A percentile compares a stretch with the other conserved stretches of the same genome.
phyloP scores from a whole-genome alignment of 2,797 vertebrate species.

The Iguana delicatissima region DNA sequence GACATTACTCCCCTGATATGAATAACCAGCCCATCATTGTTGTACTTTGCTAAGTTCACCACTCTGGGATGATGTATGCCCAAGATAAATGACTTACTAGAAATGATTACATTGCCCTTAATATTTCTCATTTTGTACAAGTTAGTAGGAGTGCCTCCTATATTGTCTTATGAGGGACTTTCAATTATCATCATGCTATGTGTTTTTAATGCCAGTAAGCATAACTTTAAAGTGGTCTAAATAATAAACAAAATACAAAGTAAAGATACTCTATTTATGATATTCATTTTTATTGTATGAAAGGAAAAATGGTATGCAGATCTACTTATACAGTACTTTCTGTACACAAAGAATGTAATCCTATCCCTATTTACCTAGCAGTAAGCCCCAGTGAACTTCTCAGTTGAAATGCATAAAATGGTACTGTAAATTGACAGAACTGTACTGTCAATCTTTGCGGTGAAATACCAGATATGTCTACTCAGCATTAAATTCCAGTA shows the following conservation, averaged over 20 bases:
- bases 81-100: neutral
- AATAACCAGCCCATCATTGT: neutral
- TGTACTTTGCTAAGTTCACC: conserved; percentile 14
- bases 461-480: neutral
- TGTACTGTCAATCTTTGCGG: neutral
- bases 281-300: neutral
- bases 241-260: neutral
- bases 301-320: neutral
- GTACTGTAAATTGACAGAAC: neutral
- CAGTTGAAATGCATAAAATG: neutral
- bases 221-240: neutral
- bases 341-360: neutral
- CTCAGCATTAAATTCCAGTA: neutral
- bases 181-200: neutral
- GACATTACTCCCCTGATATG: neutral
- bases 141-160: neutral
- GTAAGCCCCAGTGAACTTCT: conserved; percentile 1
- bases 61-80: neutral
- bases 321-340: neutral
- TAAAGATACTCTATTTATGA: neutral
- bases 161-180: neutral
- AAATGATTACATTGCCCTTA: neutral
- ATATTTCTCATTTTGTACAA: neutral
- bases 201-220: neutral
- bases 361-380: neutral